Base-by-base conservation (phyloP, 92 coral and sea anemone species). In the Actinostola sp. region DNA sequence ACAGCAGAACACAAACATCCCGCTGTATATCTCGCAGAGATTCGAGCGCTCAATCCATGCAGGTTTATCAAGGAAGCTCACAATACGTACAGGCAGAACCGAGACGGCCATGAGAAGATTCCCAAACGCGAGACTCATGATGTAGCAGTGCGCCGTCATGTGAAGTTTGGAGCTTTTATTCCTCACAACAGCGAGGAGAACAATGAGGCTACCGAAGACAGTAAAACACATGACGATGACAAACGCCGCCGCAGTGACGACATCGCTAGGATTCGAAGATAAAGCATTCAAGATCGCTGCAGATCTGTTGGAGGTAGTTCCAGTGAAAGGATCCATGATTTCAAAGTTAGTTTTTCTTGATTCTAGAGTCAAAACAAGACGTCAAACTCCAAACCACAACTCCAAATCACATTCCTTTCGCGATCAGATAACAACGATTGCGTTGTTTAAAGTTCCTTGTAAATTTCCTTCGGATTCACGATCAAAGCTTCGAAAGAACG, bases 1-100 rank as follows among this genome's bases (percentile, higher is more conserved):
- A 62, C 93, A 90, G 35, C 85, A 88, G n/a, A 90, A 75, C 45
- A 88, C 93, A 64, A 90, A 88, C 48, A 85, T 80, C 1, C 63
- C 55, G 43, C 90, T 75, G 76, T 90, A 90, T 0, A 87, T 77
- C 27, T 80, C 83, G 23, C 97, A 90, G 36, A 88, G 72, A 20
- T 68, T 74, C 9, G 86, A 79, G 48, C 79, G 57, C 41, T 60
- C 75, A n/a, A 79, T 71, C 97, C 97, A 90, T 11, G 71, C 70
- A 9, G 51, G 81, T 44, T 90, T 90, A 70, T 88, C 55, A 32
- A 90, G 27, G 68, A 90, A 90, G 63, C 97, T 90, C 63, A 77
- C 29, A 3, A 90, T 88, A 13, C 97, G 78, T 21, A 90, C 87
- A 1, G 97, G 97, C 97, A 90, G 81, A 17, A 90, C 97, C 0